These are phyloP conservation scores for Alosa alosa DNA, from an alignment of 2,113 vertebrate species.

Conservation along the genomic window DNA sequence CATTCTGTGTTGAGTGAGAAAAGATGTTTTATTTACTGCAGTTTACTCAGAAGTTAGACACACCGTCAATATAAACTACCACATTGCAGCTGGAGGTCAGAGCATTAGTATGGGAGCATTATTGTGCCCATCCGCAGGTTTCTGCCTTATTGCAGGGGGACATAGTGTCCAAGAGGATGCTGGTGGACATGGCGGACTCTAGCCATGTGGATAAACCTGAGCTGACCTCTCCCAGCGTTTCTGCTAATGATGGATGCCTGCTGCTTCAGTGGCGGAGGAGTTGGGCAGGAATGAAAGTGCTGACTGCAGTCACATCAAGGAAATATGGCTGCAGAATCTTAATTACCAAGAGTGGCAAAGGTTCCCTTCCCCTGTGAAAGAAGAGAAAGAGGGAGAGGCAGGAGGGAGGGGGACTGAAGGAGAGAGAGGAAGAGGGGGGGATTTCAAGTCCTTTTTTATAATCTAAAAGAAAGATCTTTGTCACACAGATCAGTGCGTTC, in stretches of 20 bases:
- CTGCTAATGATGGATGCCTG: background rate
- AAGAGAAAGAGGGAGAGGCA: background rate
- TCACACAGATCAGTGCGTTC: background rate
- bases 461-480: background rate
- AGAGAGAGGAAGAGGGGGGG: background rate
- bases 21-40: background rate
- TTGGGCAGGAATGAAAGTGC: background rate
- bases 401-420: background rate
- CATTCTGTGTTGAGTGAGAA: background rate
- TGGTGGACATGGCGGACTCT: background rate
- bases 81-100: background rate
- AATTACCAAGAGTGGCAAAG: background rate
- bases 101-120: background rate
- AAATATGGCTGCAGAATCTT: slow-evolving; percentile 10
- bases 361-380: background rate
- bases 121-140: background rate
- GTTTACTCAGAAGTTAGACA: background rate
- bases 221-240: background rate
- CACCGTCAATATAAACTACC: background rate
- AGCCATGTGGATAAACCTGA: background rate
- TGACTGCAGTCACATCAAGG: background rate
- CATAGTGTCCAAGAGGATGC: background rate
- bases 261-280: background rate
- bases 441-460: background rate
- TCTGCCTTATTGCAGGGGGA: background rate